Evolutionary conservation across 2,888 invertebrate genomes (phyloP), one percentile per base, ranked within the genome.

Genomic region (Spodoptera littoralis): DNA sequence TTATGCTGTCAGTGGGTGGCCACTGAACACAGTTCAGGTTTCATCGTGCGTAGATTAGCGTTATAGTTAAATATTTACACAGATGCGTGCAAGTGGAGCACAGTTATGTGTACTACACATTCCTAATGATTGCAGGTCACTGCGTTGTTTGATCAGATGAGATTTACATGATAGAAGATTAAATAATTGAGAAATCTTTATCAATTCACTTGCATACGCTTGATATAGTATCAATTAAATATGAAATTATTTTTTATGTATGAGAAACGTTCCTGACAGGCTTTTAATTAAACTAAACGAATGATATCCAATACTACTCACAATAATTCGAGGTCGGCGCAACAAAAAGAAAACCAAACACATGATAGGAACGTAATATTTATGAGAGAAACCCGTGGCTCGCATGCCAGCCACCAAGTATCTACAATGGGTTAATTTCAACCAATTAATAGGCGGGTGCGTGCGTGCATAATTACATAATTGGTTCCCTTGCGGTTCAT

Each of bases 381-480:
- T 55, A 73, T 73, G 54, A 72, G 73, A 60, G 65, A 73, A 60
- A 69, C 8, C 43, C 54, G 43, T 55, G 43, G 4, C 49, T 54
- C 36, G 64, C 64, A 69, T 69, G 56, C 57, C 45, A 48, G 22
- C 63, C 22, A 50, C 44, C 41, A 49, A 60, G 42, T 69, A 73
- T 50, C 56, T 50, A 73, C 69, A 58, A 69, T 65, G 59, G 70
- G 65, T 60, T 69, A 67, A 76, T 76, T 70, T 57, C 52, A 11
- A 47, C 48, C 65, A 71, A 78, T 77, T 71, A 77, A 65, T 78
- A 73, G 52, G 46, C 13, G n/a, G 48, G 54, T 65, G 71, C 79
- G 69, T 72, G 65, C 66, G 61, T 56, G 64, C 66, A 75, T 75
- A 62, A 75, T 77, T 60, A 75, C 65, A 50, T 79, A 79, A 79